A percentile compares a stretch with the other conserved stretches of the same genome.
Conservation (phyloP, 2,888 invertebrate genomes). For the Periphyllus acericola region DNA sequence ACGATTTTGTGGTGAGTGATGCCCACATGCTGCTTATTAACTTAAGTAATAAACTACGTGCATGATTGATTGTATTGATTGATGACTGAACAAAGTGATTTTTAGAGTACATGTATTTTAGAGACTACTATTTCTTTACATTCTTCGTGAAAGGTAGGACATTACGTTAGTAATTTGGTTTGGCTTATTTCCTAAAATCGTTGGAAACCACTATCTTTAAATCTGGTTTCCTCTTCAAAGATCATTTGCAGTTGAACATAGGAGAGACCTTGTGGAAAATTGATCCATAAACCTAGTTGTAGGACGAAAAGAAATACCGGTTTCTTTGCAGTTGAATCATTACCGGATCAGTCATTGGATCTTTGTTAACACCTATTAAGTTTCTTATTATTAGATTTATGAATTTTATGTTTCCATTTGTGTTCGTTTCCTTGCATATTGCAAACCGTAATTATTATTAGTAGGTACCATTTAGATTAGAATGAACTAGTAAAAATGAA, state of each 20-base stretch:
- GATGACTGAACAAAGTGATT: neutral
- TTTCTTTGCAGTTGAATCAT: neutral
- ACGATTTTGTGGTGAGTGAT: neutral
- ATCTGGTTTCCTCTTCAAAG: neutral
- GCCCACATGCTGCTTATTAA: neutral
- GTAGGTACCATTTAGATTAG: neutral
- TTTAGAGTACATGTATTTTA: neutral
- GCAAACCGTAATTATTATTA: slow-evolving; percentile 28
- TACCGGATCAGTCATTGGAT: neutral
- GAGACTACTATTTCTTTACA: neutral
- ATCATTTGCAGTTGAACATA: neutral
- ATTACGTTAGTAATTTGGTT: neutral
- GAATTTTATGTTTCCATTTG: slow-evolving; percentile 1
- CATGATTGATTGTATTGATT: neutral
- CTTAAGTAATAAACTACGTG: neutral
- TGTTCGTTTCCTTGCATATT: slow-evolving; percentile 11
- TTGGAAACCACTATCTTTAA: neutral
- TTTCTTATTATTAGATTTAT: neutral
- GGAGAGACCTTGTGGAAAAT: slow-evolving; percentile 28
- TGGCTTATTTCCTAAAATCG: neutral
- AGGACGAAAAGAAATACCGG: slow-evolving; percentile 17
- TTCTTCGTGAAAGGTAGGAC: neutral
- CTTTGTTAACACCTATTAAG: neutral
- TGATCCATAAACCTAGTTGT: neutral
- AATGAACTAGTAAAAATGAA: neutral